Evolutionary conservation across 2,797 vertebrate genomes (phyloP).

Genomic region (Parambassis ranga): DNA sequence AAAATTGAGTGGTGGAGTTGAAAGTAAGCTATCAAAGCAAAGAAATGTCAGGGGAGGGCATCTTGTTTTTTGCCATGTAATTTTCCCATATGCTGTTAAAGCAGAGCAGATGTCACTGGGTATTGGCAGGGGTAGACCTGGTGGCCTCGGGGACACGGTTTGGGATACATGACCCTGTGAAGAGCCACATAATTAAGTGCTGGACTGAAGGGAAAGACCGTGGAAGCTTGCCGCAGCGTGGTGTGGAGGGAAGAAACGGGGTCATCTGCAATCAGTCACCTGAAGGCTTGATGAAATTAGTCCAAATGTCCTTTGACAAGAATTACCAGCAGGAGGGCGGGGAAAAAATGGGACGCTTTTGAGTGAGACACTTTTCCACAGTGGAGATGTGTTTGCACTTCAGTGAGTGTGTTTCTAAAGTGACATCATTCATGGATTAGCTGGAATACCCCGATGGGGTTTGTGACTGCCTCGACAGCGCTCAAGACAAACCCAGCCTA

Average conservation of each 20-base stretch:
- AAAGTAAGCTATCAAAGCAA: slow-evolving; percentile 65
- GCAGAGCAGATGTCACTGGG: slow-evolving; percentile 65
- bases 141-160: slow-evolving; percentile 46
- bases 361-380: slow-evolving; percentile 21
- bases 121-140: slow-evolving; percentile 47
- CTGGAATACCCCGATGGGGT: slow-evolving; percentile 58
- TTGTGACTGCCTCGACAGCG: slow-evolving; percentile 63
- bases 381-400: slow-evolving; percentile 58
- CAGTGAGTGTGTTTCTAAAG: slow-evolving; percentile 47
- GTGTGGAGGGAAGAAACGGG: slow-evolving; percentile 31
- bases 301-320: slow-evolving; percentile 23
- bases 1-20: slow-evolving; percentile 54
- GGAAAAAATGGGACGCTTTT: slow-evolving; percentile 27
- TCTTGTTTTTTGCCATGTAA: slow-evolving; percentile 61
- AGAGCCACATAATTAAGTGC: slow-evolving; percentile 54
- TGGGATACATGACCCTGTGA: slow-evolving; percentile 38
- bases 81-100: slow-evolving; percentile 64
- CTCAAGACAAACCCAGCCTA: slow-evolving; percentile 59
- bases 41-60: slow-evolving; percentile 60
- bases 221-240: slow-evolving; percentile 23
- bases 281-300: slow-evolving; percentile 38
- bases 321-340: slow-evolving; percentile 21
- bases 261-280: slow-evolving; percentile 46
- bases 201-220: slow-evolving; percentile 32
- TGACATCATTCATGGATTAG: slow-evolving; percentile 63